These are phyloP conservation scores for Megaustenia siamemsis DNA, from an alignment of 2,888 invertebrate species.

Conservation along the genomic window DNA sequence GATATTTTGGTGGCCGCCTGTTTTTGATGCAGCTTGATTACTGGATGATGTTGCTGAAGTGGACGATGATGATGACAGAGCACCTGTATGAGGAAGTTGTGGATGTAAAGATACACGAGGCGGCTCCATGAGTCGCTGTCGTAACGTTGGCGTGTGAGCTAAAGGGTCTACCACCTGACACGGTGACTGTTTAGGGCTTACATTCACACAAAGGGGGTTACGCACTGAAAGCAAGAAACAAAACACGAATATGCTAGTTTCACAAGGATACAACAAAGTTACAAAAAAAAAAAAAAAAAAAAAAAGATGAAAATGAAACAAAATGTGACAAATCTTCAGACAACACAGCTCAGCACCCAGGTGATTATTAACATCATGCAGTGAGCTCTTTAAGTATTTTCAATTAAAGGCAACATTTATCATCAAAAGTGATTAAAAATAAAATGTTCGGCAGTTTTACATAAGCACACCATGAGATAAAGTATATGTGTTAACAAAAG, in stretches of 20 bases:
- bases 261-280: slow-evolving; percentile 49
- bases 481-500: too few relatives aligned
- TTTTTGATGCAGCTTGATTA: slow-evolving; percentile 24
- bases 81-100: slow-evolving; percentile 61
- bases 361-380: neutral
- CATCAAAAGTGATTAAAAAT: too few relatives aligned
- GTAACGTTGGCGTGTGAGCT: slow-evolving; percentile 68
- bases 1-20: slow-evolving; percentile 13
- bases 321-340: neutral
- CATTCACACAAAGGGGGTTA: slow-evolving; percentile 55
- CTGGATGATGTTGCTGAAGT: slow-evolving; percentile 36
- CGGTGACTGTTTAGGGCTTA: slow-evolving; percentile 52
- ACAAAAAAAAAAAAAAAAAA: neutral
- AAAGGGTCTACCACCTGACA: slow-evolving; percentile 49
- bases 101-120: slow-evolving; percentile 64
- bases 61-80: slow-evolving; percentile 52
- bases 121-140: slow-evolving; percentile 73
- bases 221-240: slow-evolving; percentile 54
- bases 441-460: too few relatives aligned
- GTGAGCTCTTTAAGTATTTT: neutral
- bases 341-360: neutral
- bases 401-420: too few relatives aligned
- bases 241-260: slow-evolving; percentile 33
- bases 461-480: too few relatives aligned
- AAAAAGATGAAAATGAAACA: neutral